phyloP scores from a whole-genome alignment of 2,888 invertebrate genomes.

The Monopis laevigella region DNA sequence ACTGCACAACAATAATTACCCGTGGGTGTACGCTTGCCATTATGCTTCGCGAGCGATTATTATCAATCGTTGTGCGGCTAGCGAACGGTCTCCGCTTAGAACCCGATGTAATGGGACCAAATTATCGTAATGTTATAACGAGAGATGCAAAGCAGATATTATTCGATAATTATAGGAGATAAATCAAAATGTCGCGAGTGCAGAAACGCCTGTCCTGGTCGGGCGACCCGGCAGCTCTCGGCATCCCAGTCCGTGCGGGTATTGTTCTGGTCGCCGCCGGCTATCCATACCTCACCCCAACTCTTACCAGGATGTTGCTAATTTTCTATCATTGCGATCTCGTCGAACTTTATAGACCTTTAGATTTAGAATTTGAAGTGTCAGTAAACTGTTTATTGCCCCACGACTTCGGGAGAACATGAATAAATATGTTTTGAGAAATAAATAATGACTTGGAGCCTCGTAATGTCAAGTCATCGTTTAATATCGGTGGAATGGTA shows the following conservation, averaged over 20 bases:
- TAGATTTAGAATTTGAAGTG: constrained; percentile 58
- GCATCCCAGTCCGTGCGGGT: constrained; percentile 18
- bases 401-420: neutral
- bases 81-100: constrained; percentile 63
- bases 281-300: constrained; percentile 51
- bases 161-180: constrained; percentile 63
- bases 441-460: too few relatives aligned
- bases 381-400: constrained; percentile 41
- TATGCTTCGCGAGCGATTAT: constrained; percentile 67
- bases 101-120: constrained; percentile 57
- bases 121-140: constrained; percentile 65
- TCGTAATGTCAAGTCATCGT: too few relatives aligned
- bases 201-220: constrained; percentile 32
- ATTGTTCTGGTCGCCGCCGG: constrained; percentile 46
- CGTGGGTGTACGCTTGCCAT: constrained; percentile 68
- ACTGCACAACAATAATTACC: constrained; percentile 67
- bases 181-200: constrained; percentile 57
- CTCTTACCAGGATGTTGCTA: constrained; percentile 58
- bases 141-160: constrained; percentile 64
- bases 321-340: constrained; percentile 64
- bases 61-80: constrained; percentile 60
- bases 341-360: constrained; percentile 54
- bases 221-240: constrained; percentile 20
- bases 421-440: neutral
- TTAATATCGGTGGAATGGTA: too few relatives aligned